These are phyloP conservation scores for Danio choprae DNA, from an alignment of 2,797 vertebrate genomes.

Conservation along the genomic window DNA sequence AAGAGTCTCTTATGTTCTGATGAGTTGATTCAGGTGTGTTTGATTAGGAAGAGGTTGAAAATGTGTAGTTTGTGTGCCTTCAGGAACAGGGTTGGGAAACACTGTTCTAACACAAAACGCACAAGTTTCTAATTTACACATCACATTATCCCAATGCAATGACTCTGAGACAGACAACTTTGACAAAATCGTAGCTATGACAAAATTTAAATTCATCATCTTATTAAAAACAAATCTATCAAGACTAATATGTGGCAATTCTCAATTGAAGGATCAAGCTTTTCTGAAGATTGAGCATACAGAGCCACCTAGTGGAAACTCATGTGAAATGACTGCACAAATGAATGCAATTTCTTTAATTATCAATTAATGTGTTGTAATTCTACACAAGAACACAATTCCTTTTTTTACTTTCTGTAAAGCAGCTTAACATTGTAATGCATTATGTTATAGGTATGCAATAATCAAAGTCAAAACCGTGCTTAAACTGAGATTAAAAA, in stretches of 20 bases:
- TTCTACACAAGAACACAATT: not conserved
- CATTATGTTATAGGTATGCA: not conserved
- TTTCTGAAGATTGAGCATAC: not conserved
- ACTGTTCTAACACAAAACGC: no score
- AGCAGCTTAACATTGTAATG: not conserved
- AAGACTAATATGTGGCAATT: not conserved
- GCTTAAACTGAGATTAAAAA: conserved; percentile 10
- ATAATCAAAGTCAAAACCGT: not conserved
- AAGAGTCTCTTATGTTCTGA: no score
- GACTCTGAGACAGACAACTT: not conserved
- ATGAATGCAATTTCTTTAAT: not conserved
- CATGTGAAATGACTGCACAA: not conserved
- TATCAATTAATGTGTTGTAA: conserved; percentile 1
- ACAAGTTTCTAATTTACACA: not conserved
- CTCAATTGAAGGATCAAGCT: not conserved
- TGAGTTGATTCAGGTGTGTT: no score
- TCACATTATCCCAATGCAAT: not conserved
- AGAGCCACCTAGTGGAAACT: conserved; percentile 13
- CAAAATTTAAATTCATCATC: not conserved
- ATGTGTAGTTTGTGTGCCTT: no score
- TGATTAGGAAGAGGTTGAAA: no score
- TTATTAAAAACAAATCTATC: not conserved
- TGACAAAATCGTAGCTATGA: not conserved
- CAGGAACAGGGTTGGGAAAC: no score
- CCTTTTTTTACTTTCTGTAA: not conserved